Evolutionary conservation across 2,888 invertebrate genomes (phyloP), one percentile per base, ranked within the genome.

Genomic region (Latheticus oryzae): DNA sequence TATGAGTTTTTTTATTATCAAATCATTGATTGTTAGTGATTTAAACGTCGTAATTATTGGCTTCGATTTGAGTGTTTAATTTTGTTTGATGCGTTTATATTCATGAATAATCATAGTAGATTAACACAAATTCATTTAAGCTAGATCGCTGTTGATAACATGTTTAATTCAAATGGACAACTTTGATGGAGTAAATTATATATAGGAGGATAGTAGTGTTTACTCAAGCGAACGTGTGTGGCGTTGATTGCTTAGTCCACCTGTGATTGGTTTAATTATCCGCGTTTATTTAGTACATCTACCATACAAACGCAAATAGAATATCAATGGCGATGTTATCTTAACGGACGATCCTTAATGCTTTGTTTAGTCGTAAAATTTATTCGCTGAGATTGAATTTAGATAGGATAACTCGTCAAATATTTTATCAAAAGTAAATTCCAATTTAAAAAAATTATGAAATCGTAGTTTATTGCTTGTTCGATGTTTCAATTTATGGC

Each of bases 131-230:
- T 42, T 56, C 50, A 56, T 56, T 56, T 56, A 48, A 38, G 42
- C 50, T 42, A 42, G 40, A 56, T 50, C 50, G 42, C 56, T 16
- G 42, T 42, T 50, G 56, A 56, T 56, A 56, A 56, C 56, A 56
- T 56, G 56, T 56, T 50, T 56, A 56, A 56, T 50, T 56, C 42
- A 56, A 56, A 56, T 50, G 56, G 48, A 42, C 56, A 56, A 56
- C 56, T 42, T 56, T 56, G 55, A 48, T 30, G 48, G 50, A 56
- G 56, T 42, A 56, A 56, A 56, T 56, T 56, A 56, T 56, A 56
- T 56, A 42, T 56, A 42, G 52, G 19, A 21, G 40, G 30, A 33
- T 38, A 19, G 50, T 35, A 13, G 17, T 56, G 48, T 56, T 56
- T 48, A 30, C 56, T 50, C 50, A 40, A 56, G 56, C 55, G 47